A percentile compares a stretch with the other conserved stretches of the same genome.
phyloP scores from a whole-genome alignment of 2,797 vertebrate genomes.

The Danio tinwini region DNA sequence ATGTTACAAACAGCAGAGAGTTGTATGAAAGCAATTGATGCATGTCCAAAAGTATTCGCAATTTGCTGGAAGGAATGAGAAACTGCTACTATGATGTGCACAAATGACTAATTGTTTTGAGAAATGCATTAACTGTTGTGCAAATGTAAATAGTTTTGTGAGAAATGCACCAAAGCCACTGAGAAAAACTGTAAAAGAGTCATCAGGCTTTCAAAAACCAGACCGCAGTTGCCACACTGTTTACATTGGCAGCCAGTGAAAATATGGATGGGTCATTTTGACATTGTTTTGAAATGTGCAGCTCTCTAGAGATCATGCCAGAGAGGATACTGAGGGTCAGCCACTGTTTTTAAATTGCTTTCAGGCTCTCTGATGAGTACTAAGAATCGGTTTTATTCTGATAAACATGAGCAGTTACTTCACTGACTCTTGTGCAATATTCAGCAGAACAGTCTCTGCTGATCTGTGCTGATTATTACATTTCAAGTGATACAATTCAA shows the following conservation, averaged over 20 bases:
- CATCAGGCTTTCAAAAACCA: too few species aligned
- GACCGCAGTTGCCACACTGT: too few species aligned
- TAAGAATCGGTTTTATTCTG: not conserved
- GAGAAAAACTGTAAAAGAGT: too few species aligned
- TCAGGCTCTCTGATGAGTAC: not conserved
- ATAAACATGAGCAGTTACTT: constrained; percentile 30
- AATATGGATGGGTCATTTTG: not conserved
- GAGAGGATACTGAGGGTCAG: not conserved
- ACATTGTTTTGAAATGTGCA: not conserved
- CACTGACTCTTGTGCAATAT: constrained; percentile 18
- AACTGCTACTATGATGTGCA: too few species aligned
- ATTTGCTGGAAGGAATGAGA: too few species aligned
- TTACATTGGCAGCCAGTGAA: not conserved
- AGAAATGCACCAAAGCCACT: too few species aligned
- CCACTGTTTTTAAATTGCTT: not conserved
- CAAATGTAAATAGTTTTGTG: too few species aligned
- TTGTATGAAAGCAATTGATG: too few species aligned
- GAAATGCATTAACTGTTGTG: too few species aligned
- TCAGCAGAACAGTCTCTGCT: constrained; percentile 7
- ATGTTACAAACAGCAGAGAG: too few species aligned
- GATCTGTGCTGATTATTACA: constrained; percentile 13
- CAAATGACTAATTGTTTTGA: too few species aligned
- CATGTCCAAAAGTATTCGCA: too few species aligned
- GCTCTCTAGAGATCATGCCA: not conserved
- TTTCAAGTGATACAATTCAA: constrained; percentile 18